Conservation (phyloP, 2,113 vertebrate genomes). For the Cairina moschata region DNA sequence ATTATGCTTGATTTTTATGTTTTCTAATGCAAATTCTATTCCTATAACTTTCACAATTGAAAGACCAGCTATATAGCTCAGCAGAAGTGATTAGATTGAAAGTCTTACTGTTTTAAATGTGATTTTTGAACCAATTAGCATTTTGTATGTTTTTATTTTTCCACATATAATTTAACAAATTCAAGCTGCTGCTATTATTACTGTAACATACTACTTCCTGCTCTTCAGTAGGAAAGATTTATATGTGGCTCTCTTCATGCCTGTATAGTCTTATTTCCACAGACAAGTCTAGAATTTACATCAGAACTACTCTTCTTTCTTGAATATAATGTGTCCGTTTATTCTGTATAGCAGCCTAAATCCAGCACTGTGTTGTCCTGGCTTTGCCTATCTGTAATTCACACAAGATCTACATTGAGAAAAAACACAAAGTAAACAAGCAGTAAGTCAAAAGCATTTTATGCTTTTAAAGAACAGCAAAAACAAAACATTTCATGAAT, state of each 20-base stretch:
- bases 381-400: conserved; percentile 4
- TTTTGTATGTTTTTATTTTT: not conserved
- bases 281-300: conserved; percentile 3
- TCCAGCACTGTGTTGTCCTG: not conserved
- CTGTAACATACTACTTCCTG: not conserved
- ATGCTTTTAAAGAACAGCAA: not conserved
- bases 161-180: not conserved
- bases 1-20: not conserved
- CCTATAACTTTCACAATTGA: not conserved
- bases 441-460: not conserved
- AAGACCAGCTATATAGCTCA: not conserved
- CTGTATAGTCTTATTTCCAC: not conserved
- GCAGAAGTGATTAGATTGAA: not conserved
- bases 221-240: not conserved
- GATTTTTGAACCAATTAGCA: not conserved
- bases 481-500: conserved; percentile 4
- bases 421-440: conserved; percentile 14
- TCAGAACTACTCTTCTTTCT: not conserved
- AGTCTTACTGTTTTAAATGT: not conserved
- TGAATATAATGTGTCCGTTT: not conserved
- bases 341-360: not conserved
- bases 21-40: not conserved
- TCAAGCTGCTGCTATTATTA: not conserved
- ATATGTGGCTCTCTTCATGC: not conserved
- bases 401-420: not conserved